Base-by-base conservation (phyloP, 2,888 invertebrate genomes). In the Apotomis capreana region DNA sequence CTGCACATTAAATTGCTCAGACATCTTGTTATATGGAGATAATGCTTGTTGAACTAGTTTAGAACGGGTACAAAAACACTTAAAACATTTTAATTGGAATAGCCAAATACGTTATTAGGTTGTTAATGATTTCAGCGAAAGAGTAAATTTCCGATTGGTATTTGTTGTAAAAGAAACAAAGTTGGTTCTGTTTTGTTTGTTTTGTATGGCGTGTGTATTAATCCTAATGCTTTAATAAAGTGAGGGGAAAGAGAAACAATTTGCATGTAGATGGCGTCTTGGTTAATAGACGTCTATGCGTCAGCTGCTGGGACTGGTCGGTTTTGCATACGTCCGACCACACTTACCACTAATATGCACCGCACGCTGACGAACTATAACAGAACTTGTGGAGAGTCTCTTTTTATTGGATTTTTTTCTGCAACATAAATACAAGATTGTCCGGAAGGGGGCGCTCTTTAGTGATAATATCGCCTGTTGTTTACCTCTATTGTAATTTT, bases 271-370 rank as follows among this genome's bases (percentile, higher is more conserved):
- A 89, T 89, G 83, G 83, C 80, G 82, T 81, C 79, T 81, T 76
- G 74, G 76, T 83, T 89, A 89, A 89, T 89, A 87, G 83, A 81
- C 76, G 80, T 83, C 83, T 85, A 82, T 81, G 80, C 81, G 81
- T 88, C 91, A 91, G 87, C 87, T 91, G 91, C 88, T 72, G 74
- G 75, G 81, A 87, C 90, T 87, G 88, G 89, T 88, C 78, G 78
- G 83, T 87, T 87, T 86, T 85, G 85, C 88, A 86, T 87, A 84
- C 78, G 78, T 81, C 79, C 79, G 76, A 88, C 89, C 89, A 86
- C 89, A 89, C 76, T 78, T 80, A 89, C 89, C 88, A 84, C 89
- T 88, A 87, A 87, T 83, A 83, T 78, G 78, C 76, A 79, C 81
- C 79, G 82, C 79, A 79, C 78, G 78, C 80, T 79, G 78, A 80